A percentile compares a stretch with the other conserved stretches of the same genome.
Conservation (phyloP, 2,797 vertebrate genomes). For the Parotocinclus haroldoi region DNA sequence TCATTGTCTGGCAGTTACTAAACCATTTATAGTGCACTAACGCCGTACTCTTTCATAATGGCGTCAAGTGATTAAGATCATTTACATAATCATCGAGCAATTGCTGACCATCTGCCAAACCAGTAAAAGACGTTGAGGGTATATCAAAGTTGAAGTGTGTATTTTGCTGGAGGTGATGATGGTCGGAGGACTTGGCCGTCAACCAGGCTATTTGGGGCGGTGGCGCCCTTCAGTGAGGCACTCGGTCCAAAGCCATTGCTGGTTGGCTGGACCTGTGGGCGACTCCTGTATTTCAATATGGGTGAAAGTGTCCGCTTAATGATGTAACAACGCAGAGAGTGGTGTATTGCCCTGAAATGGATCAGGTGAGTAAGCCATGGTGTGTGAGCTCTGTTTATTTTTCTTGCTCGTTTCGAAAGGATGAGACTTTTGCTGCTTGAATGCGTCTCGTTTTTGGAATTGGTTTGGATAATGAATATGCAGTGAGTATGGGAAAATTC, state of each 20-base stretch:
- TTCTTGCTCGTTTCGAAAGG: no score
- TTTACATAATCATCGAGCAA: background rate
- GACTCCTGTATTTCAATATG: conserved; percentile 35
- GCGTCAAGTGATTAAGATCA: background rate
- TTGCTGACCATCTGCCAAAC: background rate
- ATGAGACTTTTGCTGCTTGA: no score
- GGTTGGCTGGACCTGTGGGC: conserved; percentile 4
- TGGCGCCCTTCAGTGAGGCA: conserved; percentile 17
- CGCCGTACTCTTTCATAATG: background rate
- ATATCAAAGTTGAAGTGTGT: background rate
- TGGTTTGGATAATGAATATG: no score
- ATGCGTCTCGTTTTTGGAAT: no score
- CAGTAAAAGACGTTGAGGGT: background rate
- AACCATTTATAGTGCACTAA: background rate
- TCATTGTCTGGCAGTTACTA: background rate
- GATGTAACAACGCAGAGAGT: conserved; percentile 15
- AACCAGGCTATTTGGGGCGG: conserved; percentile 20
- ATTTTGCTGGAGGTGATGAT: conserved; percentile 4
- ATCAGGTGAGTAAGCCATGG: background rate
- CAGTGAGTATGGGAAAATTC: no score
- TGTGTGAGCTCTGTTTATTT: background rate
- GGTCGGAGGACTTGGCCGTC: conserved; percentile 10
- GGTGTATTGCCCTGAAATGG: background rate
- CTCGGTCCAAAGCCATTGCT: conserved; percentile 16
- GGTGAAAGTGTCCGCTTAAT: conserved; percentile 13